phyloP scores from a whole-genome alignment of 2,888 invertebrate genomes.

The Machimus rusticus region DNA sequence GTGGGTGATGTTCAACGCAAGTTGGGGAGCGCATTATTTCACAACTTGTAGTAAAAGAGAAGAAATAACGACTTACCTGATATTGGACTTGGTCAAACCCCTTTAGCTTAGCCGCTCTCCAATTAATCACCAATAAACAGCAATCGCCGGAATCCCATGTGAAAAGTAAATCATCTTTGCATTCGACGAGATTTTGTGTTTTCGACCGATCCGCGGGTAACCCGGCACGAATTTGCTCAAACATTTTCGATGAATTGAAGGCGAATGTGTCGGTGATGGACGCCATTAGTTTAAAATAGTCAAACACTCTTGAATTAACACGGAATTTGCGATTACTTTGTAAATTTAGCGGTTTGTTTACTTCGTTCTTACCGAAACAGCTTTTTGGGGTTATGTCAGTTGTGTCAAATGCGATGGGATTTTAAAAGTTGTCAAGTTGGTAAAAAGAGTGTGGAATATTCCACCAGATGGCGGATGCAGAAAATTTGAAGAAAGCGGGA shows the following conservation, averaged over 20 bases:
- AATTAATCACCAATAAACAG: constrained; percentile 67
- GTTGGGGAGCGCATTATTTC: neutral
- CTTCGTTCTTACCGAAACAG: neutral
- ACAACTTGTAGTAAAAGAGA: neutral
- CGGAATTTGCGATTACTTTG: neutral
- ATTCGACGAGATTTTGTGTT: constrained; percentile 68
- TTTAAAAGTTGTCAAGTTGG: neutral
- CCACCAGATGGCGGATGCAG: neutral
- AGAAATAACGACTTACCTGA: constrained; percentile 60
- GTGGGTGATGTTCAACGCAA: neutral
- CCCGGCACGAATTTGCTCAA: constrained; percentile 66
- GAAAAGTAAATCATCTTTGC: constrained; percentile 70
- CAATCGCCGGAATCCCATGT: constrained; percentile 69
- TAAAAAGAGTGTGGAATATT: neutral
- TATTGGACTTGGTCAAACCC: constrained; percentile 61
- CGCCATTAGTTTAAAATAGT: neutral
- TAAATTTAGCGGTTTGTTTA: neutral
- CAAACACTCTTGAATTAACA: neutral
- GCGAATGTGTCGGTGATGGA: constrained; percentile 66
- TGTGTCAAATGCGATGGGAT: neutral
- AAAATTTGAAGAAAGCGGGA: neutral
- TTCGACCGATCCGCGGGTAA: constrained; percentile 64
- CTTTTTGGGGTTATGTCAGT: neutral
- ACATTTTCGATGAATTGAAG: constrained; percentile 67
- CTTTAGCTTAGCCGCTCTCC: constrained; percentile 62